Conservation (phyloP, 2,113 vertebrate species). For the Carettochelys insculpta region DNA sequence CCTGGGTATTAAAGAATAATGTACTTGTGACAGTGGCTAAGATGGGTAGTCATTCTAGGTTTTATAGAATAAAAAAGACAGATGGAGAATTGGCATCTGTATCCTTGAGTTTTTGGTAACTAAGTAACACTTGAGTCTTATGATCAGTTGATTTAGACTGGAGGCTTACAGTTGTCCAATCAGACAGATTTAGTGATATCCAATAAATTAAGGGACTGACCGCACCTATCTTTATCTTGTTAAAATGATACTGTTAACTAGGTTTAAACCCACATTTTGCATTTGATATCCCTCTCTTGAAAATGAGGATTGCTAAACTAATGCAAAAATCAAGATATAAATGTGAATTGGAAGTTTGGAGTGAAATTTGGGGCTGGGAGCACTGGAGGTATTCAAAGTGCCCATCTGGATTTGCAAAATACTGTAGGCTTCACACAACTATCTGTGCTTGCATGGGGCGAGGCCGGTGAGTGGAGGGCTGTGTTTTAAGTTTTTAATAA, state of each 20-base stretch:
- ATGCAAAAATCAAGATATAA: neutral
- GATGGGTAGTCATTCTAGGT: neutral
- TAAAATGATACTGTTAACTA: neutral
- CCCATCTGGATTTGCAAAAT: neutral
- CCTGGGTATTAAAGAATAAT: neutral
- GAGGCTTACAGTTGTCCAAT: neutral
- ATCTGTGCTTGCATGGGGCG: neutral
- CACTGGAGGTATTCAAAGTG: neutral
- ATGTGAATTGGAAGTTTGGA: neutral
- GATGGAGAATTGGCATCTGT: neutral
- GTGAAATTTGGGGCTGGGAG: neutral
- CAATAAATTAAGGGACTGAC: neutral
- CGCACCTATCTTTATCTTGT: neutral
- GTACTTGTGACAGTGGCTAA: neutral
- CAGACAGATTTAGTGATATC: neutral
- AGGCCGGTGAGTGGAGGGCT: too few species aligned
- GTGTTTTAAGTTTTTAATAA: neutral
- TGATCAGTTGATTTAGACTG: neutral
- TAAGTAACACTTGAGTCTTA: neutral
- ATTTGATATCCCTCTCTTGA: neutral
- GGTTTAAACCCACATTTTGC: neutral
- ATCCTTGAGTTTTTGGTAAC: neutral
- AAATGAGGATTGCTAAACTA: neutral
- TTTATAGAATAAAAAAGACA: slow-evolving; percentile 13
- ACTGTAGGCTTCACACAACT: neutral